Evolutionary conservation across 2,113 vertebrate species (phyloP).

Genomic region (Carollia perspicillata): DNA sequence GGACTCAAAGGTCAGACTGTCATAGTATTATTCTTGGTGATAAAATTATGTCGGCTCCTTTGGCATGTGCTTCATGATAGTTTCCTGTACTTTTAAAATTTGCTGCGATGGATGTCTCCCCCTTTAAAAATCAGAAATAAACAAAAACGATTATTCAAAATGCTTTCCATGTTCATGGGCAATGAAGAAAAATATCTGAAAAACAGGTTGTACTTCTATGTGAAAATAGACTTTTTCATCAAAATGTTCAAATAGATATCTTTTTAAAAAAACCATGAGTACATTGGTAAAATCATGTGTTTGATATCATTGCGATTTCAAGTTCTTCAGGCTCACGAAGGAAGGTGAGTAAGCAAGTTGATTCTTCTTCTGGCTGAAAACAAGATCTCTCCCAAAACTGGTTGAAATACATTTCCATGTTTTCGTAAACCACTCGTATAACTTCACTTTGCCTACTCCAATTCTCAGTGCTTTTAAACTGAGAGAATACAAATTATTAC

Average conservation of each 20-base stretch:
- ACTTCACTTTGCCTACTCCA: background rate
- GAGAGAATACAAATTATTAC: background rate
- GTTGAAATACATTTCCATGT: background rate
- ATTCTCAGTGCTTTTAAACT: background rate
- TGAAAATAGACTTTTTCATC: background rate
- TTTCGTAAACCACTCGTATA: background rate
- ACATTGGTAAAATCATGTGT: background rate
- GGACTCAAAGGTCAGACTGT: background rate
- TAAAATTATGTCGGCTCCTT: background rate
- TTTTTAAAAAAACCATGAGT: background rate
- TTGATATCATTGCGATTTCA: background rate
- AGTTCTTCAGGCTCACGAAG: background rate
- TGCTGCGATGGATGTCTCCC: background rate
- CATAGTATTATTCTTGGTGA: background rate
- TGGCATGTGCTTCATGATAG: background rate
- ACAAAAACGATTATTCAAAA: constrained; percentile 2
- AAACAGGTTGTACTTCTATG: background rate
- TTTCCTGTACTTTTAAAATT: background rate
- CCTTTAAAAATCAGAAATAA: constrained; percentile 35
- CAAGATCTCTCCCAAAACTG: background rate
- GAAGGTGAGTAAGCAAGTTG: background rate
- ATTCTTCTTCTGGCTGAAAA: background rate
- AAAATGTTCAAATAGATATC: background rate
- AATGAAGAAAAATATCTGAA: background rate
- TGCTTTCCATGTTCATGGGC: background rate